phyloP scores from a whole-genome alignment of 1,140 invertebrate species.

The Papilio glaucus region DNA sequence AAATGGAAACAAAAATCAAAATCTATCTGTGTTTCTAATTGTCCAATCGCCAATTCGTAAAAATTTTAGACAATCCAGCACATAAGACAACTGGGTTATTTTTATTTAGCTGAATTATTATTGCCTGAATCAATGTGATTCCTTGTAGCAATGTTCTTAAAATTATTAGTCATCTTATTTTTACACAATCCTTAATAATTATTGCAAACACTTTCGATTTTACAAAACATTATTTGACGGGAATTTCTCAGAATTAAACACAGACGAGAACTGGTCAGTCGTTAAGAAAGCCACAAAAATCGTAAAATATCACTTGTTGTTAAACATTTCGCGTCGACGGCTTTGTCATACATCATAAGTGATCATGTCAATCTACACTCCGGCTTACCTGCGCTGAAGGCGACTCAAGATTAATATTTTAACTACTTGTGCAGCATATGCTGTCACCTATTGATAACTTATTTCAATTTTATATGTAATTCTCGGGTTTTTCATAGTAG shows the following conservation, averaged over 20 bases:
- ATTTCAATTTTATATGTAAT: too few relatives aligned
- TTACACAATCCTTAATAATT: not conserved
- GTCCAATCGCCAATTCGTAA: not conserved
- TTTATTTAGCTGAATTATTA: not conserved
- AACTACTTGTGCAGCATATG: too few relatives aligned
- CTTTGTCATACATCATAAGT: not conserved
- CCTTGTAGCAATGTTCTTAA: not conserved
- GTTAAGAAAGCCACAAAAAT: not conserved
- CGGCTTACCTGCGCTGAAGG: too few relatives aligned
- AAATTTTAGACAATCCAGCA: not conserved
- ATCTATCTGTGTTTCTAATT: too few relatives aligned
- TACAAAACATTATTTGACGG: not conserved
- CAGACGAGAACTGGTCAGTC: not conserved
- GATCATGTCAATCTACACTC: too few relatives aligned
- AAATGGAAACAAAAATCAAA: too few relatives aligned
- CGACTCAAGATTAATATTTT: too few relatives aligned
- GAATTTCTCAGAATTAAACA: not conserved
- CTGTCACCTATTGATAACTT: too few relatives aligned
- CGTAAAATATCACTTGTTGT: not conserved
- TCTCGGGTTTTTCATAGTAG: too few relatives aligned
- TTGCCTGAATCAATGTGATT: too few relatives aligned
- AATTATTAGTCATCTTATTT: not conserved
- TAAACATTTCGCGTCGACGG: not conserved
- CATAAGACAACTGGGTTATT: not conserved
- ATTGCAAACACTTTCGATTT: not conserved